These are phyloP conservation scores for Typhlichthys subterraneus DNA, from an alignment of 2,797 vertebrate species.

Conservation along the genomic window DNA sequence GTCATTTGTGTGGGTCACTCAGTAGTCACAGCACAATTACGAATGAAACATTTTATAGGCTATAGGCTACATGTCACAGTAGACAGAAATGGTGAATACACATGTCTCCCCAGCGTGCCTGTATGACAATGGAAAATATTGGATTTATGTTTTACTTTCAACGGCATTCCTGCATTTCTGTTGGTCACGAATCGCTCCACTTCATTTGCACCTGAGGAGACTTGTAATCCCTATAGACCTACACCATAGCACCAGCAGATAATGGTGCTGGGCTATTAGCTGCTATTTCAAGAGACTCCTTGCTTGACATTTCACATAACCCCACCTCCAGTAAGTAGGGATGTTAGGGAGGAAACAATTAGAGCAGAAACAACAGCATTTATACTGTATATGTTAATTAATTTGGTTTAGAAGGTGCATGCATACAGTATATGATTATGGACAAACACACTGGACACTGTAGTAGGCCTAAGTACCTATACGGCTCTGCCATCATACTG, in stretches of 20 bases:
- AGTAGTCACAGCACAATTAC: conserved; percentile 54
- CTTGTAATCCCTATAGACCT: background rate
- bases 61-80: conserved; percentile 17
- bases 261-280: background rate
- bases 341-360: no score
- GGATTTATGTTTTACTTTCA: conserved; percentile 3
- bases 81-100: conserved; percentile 7
- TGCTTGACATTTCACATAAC: no score
- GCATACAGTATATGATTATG: background rate
- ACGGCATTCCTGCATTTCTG: background rate
- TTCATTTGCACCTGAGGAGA: conserved; percentile 3
- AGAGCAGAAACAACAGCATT: no score
- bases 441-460: background rate
- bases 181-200: background rate
- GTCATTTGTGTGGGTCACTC: conserved; percentile 66
- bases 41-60: conserved; percentile 37
- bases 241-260: conserved; percentile 27
- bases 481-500: conserved; percentile 22
- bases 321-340: no score
- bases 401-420: background rate
- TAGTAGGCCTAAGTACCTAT: conserved; percentile 44
- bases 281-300: conserved; percentile 20
- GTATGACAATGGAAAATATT: conserved; percentile 5
- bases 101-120: conserved; percentile 13
- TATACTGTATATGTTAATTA: no score